Evolutionary conservation across 1,140 invertebrate genomes (phyloP).

Genomic region (fruit fly (Drosophila melanogaster)): DNA sequence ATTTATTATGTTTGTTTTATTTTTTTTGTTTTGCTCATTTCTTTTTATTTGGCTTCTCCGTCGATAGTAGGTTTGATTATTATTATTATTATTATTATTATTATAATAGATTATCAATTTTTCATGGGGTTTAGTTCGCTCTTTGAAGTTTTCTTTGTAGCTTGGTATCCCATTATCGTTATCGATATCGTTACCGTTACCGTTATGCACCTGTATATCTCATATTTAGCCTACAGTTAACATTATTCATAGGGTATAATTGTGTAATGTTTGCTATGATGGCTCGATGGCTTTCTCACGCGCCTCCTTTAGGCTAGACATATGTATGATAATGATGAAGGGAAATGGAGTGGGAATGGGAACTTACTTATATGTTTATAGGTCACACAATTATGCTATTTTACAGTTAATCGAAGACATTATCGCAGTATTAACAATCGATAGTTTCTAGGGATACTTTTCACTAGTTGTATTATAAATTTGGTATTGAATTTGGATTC

Average conservation of each 20-base stretch:
- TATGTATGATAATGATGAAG: slow-evolving; percentile 23
- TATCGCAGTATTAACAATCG: slow-evolving; percentile 47
- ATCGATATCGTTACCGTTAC: slow-evolving; percentile 58
- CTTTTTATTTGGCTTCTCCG: slow-evolving; percentile 41
- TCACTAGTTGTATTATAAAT: slow-evolving; percentile 17
- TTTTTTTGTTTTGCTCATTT: slow-evolving; percentile 52
- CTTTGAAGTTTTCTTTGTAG: slow-evolving; percentile 32
- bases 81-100: slow-evolving; percentile 33
- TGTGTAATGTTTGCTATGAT: slow-evolving; percentile 34
- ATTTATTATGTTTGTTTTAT: slow-evolving; percentile 75
- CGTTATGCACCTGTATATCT: slow-evolving; percentile 60
- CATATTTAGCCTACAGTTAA: slow-evolving; percentile 58
- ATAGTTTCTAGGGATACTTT: slow-evolving; percentile 13
- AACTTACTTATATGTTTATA: slow-evolving; percentile 11
- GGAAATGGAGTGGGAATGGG: slow-evolving; percentile 6
- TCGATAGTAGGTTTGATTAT: slow-evolving; percentile 56
- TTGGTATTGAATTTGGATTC: slow-evolving; percentile 17
- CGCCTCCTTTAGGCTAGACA: slow-evolving; percentile 5
- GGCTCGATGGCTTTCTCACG: not conserved
- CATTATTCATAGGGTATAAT: slow-evolving; percentile 38
- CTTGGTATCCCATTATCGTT: slow-evolving; percentile 48
- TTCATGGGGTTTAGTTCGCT: slow-evolving; percentile 50
- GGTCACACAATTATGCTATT: slow-evolving; percentile 41
- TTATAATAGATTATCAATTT: slow-evolving; percentile 58
- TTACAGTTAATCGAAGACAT: slow-evolving; percentile 39